Evolutionary conservation across 2,888 invertebrate genomes (phyloP), one percentile per base, ranked within the genome.

Genomic region (Noctuana brunneofusca): DNA sequence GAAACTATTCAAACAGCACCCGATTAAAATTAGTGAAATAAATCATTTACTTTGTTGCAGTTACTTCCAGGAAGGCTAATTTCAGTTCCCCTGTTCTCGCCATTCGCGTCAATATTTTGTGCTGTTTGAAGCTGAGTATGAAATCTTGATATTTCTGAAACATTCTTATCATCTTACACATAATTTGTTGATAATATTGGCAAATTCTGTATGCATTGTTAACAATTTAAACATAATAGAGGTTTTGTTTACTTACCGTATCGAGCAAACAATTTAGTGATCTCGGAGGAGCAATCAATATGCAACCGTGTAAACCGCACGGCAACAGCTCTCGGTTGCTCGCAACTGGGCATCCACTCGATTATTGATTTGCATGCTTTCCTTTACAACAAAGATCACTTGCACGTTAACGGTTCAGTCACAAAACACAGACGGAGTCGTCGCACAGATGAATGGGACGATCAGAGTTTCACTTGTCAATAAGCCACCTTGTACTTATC

Each of bases 381-480:
- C 72, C 80, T 81, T 78, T 78, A 76, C 73, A 79, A 78, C 75
- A 83, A 75, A 79, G 76, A 84, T 78, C 87, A 89, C 86, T 78
- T 73, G 75, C 83, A 87, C 83, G 71, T 79, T 76, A 78, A 76
- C 72, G 75, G 84, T 84, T 76, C 76, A 78, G 81, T 75, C 85
- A 81, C 76, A 85, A 81, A 83, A 80, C 81, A 79, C 77, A 83
- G 81, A 81, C 76, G 79, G 72, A 78, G 79, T 76, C 72, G 76
- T 81, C 75, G 76, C 78, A 75, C 75, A 70, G 73, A 79, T 82
- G 81, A 83, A 86, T 81, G 76, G 80, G 78, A 83, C 76, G 74
- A 80, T 83, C 77, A 82, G 81, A 86, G 84, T 87, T 88, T 88
- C 87, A 87, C 89, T 89, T 87, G 88, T 85, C 87, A 89, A 87